A percentile compares a stretch with the other conserved stretches of the same genome.
These are phyloP conservation scores for Actinostola sp. DNA, from an alignment of 92 coral and sea anemone species.

Conservation along the genomic window DNA sequence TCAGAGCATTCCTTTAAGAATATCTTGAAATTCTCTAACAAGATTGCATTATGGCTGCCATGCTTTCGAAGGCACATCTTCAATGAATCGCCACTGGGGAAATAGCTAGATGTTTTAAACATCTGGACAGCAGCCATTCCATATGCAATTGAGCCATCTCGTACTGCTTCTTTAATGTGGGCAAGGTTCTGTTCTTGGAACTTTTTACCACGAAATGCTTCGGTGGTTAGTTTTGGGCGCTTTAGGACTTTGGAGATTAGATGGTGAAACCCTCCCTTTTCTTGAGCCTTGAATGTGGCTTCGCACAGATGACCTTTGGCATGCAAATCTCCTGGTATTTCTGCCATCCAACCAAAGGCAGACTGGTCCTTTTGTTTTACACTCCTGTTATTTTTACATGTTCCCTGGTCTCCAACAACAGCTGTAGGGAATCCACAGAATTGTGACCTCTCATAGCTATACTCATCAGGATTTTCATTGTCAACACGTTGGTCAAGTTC, in stretches of 20 bases:
- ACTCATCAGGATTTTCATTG: neutral
- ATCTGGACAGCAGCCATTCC: conserved; percentile 29
- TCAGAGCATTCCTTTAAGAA: conserved; percentile 21
- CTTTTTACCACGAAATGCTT: conserved; percentile 44
- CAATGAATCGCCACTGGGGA: conserved; percentile 25
- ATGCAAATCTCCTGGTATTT: conserved; percentile 59
- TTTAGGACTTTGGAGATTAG: conserved; percentile 37
- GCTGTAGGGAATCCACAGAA: conserved; percentile 24
- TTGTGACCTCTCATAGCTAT: conserved; percentile 14
- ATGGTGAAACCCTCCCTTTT: conserved; percentile 25
- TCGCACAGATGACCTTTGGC: conserved; percentile 61
- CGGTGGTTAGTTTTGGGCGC: conserved; percentile 39
- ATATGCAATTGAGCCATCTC: conserved; percentile 31
- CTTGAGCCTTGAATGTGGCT: conserved; percentile 41
- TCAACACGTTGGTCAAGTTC: neutral
- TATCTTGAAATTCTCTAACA: conserved; percentile 24
- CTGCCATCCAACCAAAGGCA: conserved; percentile 44
- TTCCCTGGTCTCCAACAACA: conserved; percentile 37
- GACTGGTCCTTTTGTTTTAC: conserved; percentile 22
- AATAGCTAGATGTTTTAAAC: conserved; percentile 12
- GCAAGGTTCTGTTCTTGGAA: conserved; percentile 57
- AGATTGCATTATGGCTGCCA: conserved; percentile 35
- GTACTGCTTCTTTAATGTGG: conserved; percentile 47
- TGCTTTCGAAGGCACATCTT: neutral
- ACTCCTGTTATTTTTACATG: conserved; percentile 37